Percentiles rank a stretch among this genome's conserved stretches.
phyloP scores from a whole-genome alignment of 2,797 vertebrate species.

The Aplochiton taeniatus region DNA sequence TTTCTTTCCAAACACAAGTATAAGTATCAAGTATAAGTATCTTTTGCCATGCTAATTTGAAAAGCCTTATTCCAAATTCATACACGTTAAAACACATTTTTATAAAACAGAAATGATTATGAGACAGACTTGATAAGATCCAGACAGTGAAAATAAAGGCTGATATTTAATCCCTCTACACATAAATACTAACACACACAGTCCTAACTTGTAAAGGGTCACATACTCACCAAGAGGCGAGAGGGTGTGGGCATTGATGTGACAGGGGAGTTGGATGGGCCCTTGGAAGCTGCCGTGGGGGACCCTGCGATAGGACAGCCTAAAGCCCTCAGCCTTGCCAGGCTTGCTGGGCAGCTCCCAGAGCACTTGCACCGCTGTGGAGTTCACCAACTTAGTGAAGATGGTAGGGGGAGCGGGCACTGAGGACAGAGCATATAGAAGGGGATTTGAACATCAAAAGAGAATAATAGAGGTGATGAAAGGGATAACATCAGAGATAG shows the following conservation, averaged over 20 bases:
- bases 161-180: not conserved
- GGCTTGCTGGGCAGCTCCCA: constrained; percentile 57
- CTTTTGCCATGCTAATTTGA: too few relatives aligned
- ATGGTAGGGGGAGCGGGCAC: constrained; percentile 58
- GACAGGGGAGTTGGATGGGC: constrained; percentile 50
- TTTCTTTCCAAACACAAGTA: too few relatives aligned
- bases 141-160: not conserved
- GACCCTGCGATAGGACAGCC: constrained; percentile 55
- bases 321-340: constrained; percentile 57
- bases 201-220: not conserved
- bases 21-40: too few relatives aligned
- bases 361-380: constrained; percentile 52
- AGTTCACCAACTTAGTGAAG: constrained; percentile 56
- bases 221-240: constrained; percentile 53
- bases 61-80: too few relatives aligned
- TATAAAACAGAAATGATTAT: too few relatives aligned
- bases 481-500: too few relatives aligned
- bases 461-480: not conserved
- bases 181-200: constrained; percentile 1
- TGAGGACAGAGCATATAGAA: constrained; percentile 16
- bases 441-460: not conserved
- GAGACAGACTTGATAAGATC: not conserved
- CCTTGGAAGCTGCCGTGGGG: constrained; percentile 50
- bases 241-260: constrained; percentile 52
- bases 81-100: too few relatives aligned